Percentiles rank a stretch among this genome's conserved stretches.
These are phyloP conservation scores for Gadus chalcogrammus DNA, from an alignment of 2,113 vertebrate species.

Conservation along the genomic window DNA sequence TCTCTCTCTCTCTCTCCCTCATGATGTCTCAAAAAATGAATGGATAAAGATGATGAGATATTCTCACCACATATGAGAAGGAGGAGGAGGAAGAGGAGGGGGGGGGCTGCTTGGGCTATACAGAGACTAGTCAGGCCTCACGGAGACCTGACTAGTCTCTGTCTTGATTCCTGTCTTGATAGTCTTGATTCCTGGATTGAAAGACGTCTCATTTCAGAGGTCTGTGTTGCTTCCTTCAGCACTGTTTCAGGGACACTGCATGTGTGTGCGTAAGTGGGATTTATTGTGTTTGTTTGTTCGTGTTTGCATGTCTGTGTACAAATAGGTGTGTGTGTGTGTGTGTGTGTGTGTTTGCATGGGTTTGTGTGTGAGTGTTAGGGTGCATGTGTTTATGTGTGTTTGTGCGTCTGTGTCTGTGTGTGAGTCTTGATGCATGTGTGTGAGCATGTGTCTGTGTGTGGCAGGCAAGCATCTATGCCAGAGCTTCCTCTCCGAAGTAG, in stretches of 20 bases:
- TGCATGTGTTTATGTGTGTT: slow-evolving; percentile 11
- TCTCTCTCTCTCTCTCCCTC: too few species aligned
- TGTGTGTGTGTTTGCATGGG: neutral
- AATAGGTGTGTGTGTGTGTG: slow-evolving; percentile 6
- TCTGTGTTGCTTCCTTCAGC: neutral
- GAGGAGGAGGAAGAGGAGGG: too few species aligned
- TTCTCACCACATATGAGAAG: too few species aligned
- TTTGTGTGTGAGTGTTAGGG: neutral
- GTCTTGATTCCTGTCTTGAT: too few species aligned
- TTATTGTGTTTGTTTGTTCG: neutral
- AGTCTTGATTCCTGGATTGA: too few species aligned
- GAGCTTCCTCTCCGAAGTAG: slow-evolving; percentile 88
- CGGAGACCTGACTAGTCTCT: too few species aligned
- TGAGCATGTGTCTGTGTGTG: neutral
- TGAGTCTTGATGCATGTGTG: neutral
- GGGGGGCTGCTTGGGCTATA: too few species aligned
- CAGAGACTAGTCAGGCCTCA: too few species aligned
- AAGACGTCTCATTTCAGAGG: too few species aligned
- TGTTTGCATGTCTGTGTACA: slow-evolving; percentile 3
- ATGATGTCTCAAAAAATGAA: too few species aligned
- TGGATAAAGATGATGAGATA: too few species aligned
- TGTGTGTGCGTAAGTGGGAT: slow-evolving; percentile 9
- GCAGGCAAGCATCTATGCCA: slow-evolving; percentile 39
- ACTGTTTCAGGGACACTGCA: neutral
- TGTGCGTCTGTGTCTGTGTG: slow-evolving; percentile 1